Evolutionary conservation across 2,113 vertebrate species (phyloP).

Genomic region (Albula goreensis): DNA sequence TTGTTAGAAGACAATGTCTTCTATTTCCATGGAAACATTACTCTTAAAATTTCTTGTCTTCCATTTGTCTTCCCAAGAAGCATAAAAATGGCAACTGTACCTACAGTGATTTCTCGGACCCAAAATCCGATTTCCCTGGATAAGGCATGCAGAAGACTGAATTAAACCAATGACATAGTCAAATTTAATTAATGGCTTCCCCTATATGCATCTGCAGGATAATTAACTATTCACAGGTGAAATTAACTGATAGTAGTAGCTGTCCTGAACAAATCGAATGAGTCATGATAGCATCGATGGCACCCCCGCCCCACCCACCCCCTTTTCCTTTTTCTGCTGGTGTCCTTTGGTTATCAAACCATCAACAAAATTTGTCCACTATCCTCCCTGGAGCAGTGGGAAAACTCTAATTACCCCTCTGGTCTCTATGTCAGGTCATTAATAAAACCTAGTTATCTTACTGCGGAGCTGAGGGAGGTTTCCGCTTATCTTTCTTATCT

Average conservation of each 20-base stretch:
- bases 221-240: constrained; percentile 99
- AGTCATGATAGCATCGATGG: constrained; percentile 86
- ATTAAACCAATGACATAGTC: constrained; percentile 80
- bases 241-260: constrained; percentile 90
- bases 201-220: constrained; percentile 84
- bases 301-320: constrained; percentile 60
- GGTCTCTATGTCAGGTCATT: constrained; percentile 94
- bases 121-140: constrained; percentile 62
- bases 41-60: constrained; percentile 11
- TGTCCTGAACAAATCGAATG: constrained; percentile 83
- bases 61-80: constrained; percentile 18
- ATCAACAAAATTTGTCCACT: constrained; percentile 96
- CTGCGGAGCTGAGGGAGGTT: constrained; percentile 75
- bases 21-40: constrained; percentile 17
- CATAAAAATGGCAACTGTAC: constrained; percentile 25
- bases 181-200: constrained; percentile 92
- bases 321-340: constrained; percentile 64
- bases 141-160: constrained; percentile 66
- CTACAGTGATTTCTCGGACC: constrained; percentile 26
- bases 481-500: constrained; percentile 86
- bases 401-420: constrained; percentile 93
- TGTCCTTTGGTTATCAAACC: constrained; percentile 93
- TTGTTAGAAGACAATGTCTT: neutral
- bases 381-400: constrained; percentile 72
- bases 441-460: constrained; percentile 97